These are phyloP conservation scores for Phycodurus eques DNA, from an alignment of 2,113 vertebrate species.

Conservation along the genomic window DNA sequence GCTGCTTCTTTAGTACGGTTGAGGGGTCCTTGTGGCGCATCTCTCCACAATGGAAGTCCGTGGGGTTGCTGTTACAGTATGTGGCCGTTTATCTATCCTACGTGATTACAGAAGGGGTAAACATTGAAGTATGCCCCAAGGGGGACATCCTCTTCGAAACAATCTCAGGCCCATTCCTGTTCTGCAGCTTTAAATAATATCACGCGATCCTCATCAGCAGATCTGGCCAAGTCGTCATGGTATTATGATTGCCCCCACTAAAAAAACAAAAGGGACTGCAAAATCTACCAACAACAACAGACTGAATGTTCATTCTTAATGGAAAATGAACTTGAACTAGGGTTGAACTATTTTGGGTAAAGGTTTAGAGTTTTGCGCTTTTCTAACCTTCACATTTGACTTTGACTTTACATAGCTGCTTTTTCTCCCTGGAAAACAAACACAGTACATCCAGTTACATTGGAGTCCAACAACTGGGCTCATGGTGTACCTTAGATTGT, in stretches of 20 bases:
- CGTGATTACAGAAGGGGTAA: neutral
- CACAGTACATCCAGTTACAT: neutral
- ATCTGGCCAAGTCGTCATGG: neutral
- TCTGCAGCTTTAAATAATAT: neutral
- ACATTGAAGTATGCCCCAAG: neutral
- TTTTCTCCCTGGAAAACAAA: neutral
- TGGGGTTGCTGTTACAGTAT: too few relatives aligned
- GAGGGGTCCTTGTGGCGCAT: neutral
- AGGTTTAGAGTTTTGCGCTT: neutral
- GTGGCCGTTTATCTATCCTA: too few relatives aligned
- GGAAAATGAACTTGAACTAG: neutral
- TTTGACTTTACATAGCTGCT: too few relatives aligned
- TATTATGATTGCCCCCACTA: neutral
- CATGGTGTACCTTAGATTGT: neutral
- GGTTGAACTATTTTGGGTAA: neutral
- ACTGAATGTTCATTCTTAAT: neutral
- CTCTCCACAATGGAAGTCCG: neutral
- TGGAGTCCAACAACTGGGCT: neutral
- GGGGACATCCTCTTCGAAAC: neutral
- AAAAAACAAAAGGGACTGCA: neutral
- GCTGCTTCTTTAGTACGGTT: neutral
- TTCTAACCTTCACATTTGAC: neutral
- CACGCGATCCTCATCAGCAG: constrained; percentile 3
- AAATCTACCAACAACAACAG: neutral
- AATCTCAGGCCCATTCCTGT: neutral